These are phyloP conservation scores for Siderastrea siderea DNA, from an alignment of 92 coral and sea anemone genomes.

Conservation along the genomic window DNA sequence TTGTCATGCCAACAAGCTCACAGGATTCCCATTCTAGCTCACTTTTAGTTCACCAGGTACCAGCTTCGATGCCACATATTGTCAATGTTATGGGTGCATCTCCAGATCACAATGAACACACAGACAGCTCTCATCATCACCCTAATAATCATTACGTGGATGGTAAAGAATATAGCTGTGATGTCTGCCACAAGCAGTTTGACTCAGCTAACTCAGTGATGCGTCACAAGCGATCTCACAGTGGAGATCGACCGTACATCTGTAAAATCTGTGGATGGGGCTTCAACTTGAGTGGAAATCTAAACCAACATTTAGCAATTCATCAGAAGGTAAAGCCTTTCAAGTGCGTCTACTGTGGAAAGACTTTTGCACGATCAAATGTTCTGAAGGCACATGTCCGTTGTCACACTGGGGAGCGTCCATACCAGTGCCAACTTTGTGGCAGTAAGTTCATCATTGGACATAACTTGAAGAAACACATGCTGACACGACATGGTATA, in stretches of 20 bases:
- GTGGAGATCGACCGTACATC: slow-evolving; percentile 90
- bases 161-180: slow-evolving; percentile 43
- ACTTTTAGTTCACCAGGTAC: neutral
- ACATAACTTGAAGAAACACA: slow-evolving; percentile 89
- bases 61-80: slow-evolving; percentile 33
- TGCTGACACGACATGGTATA: slow-evolving; percentile 79
- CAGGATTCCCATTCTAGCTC: slow-evolving; percentile 23
- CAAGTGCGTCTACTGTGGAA: slow-evolving; percentile 93
- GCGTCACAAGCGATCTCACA: slow-evolving; percentile 87
- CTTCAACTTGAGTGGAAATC: slow-evolving; percentile 86
- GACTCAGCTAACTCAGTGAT: slow-evolving; percentile 86
- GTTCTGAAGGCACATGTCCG: slow-evolving; percentile 96
- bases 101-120: slow-evolving; percentile 24
- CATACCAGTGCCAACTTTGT: slow-evolving; percentile 89
- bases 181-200: slow-evolving; percentile 84
- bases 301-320: slow-evolving; percentile 92
- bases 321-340: slow-evolving; percentile 95
- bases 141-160: neutral
- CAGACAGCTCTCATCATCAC: slow-evolving; percentile 19
- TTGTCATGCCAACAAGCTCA: slow-evolving; percentile 32
- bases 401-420: slow-evolving; percentile 92
- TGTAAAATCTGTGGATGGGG: slow-evolving; percentile 96
- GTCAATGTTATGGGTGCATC: slow-evolving; percentile 43
- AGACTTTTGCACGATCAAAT: slow-evolving; percentile 95
- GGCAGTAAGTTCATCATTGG: slow-evolving; percentile 91